Evolutionary conservation across 2,113 vertebrate species (phyloP).

Genomic region (Chionodraco myersi): DNA sequence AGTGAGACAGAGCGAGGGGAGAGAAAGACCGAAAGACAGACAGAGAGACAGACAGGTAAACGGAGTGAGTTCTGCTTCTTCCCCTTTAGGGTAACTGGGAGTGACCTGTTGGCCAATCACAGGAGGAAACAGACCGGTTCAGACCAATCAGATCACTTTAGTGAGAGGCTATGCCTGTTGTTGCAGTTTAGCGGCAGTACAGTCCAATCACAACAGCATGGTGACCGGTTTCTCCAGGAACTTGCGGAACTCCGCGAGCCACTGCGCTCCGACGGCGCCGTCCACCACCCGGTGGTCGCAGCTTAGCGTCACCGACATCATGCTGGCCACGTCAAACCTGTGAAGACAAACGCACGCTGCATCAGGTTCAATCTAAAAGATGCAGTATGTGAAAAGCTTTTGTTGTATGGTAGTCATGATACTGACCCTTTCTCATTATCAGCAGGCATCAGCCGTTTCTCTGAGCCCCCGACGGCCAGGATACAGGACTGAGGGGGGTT

Average conservation of each 20-base stretch:
- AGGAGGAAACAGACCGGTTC: conserved; percentile 34
- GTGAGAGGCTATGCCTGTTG: conserved; percentile 36
- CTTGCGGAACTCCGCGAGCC: conserved; percentile 95
- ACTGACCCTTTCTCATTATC: conserved; percentile 95
- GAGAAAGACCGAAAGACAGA: conserved; percentile 19
- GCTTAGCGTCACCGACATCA: conserved; percentile 98
- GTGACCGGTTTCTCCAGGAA: conserved; percentile 93
- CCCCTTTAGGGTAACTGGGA: conserved; percentile 56
- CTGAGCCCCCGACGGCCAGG: conserved; percentile 93
- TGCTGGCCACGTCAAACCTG: conserved; percentile 93
- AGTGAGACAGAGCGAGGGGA: conserved; percentile 13
- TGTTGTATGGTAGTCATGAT: not conserved
- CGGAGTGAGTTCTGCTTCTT: conserved; percentile 69
- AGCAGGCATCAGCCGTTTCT: conserved; percentile 91
- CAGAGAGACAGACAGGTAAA: conserved; percentile 29
- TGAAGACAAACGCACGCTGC: not conserved
- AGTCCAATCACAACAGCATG: conserved; percentile 90
- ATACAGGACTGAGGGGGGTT: conserved; percentile 98
- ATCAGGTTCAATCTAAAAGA: not conserved
- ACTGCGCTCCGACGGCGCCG: conserved; percentile 94
- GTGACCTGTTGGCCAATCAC: conserved; percentile 73
- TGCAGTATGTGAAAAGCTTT: accelerated
- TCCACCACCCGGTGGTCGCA: conserved; percentile 96
- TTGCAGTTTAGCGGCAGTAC: conserved; percentile 30
- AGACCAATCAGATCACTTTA: conserved; percentile 37